Conservation (phyloP, 37 sponge, comb jelly and placozoan genomes). For the Geodia barretti region DNA sequence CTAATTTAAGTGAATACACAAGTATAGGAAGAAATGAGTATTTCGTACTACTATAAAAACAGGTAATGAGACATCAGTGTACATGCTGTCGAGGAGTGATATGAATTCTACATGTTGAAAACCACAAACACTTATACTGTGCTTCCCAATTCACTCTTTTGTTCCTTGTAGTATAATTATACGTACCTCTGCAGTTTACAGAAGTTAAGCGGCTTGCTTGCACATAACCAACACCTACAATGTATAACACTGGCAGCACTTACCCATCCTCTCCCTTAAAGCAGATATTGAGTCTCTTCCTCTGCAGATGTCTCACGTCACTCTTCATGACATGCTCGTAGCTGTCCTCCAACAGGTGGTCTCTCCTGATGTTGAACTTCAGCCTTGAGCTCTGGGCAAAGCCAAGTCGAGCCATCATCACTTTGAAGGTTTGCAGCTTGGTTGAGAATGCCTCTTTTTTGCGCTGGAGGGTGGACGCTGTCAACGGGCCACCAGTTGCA, state of each 20-base stretch:
- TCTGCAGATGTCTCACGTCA: constrained; percentile 63
- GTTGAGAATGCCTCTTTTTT: constrained; percentile 63
- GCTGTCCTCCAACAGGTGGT: constrained; percentile 82
- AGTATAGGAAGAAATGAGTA: not conserved
- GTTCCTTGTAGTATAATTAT: no score
- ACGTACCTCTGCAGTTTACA: no score
- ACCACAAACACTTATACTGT: no score
- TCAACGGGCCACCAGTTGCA: not conserved
- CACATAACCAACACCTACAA: no score
- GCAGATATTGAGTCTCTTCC: constrained; percentile 74
- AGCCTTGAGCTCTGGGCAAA: constrained; percentile 71
- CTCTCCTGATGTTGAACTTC: constrained; percentile 79
- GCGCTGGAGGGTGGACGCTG: constrained; percentile 41
- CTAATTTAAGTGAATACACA: not conserved
- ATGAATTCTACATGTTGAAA: no score
- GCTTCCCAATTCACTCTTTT: no score
- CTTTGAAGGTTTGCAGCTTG: constrained; percentile 73
- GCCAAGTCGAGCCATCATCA: constrained; percentile 57
- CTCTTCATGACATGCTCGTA: constrained; percentile 73
- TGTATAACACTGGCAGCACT: no score
- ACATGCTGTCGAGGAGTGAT: no score
- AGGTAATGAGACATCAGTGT: no score
- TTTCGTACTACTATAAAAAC: not conserved
- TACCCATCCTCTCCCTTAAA: constrained; percentile 89
- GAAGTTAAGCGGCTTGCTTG: no score